Conservation (phyloP, 2,113 vertebrate species). For the Clarias magur region DNA sequence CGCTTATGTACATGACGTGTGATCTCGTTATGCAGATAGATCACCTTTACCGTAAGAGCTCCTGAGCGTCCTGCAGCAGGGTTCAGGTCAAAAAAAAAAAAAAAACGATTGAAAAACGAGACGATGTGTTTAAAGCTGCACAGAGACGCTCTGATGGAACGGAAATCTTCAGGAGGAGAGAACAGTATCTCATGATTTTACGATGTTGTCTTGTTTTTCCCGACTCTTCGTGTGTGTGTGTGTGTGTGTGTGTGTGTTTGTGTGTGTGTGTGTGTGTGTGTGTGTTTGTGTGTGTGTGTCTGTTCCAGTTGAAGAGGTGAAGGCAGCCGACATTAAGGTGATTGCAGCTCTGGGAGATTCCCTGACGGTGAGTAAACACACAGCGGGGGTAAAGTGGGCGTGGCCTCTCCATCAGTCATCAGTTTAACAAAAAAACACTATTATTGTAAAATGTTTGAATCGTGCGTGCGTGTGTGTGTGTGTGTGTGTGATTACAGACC, state of each 20-base stretch:
- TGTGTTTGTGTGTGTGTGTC: slow-evolving; percentile 8
- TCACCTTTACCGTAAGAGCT: not conserved
- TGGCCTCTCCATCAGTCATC: not conserved
- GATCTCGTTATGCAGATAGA: not conserved
- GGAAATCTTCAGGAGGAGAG: no score
- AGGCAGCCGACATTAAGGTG: slow-evolving; percentile 83
- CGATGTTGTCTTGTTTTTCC: not conserved
- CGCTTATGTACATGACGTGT: no score
- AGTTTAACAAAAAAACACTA: not conserved
- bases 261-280: not conserved
- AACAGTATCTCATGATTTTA: no score
- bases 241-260: not conserved
- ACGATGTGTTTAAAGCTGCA: no score
- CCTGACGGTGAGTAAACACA: slow-evolving; percentile 74
- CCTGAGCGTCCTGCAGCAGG: not conserved
- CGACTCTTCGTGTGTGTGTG: no score
- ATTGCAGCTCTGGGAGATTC: slow-evolving; percentile 91
- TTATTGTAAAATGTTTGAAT: not conserved
- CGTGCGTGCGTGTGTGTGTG: no score
- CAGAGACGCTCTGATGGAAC: no score
- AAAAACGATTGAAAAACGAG: no score
- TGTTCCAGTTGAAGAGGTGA: slow-evolving; percentile 85
- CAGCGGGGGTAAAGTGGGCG: not conserved
- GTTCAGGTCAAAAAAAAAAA: no score
- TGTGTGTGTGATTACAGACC: slow-evolving; percentile 61